Evolutionary conservation across 2,113 vertebrate species (phyloP).

Genomic region (Nannobrachium achirus): DNA sequence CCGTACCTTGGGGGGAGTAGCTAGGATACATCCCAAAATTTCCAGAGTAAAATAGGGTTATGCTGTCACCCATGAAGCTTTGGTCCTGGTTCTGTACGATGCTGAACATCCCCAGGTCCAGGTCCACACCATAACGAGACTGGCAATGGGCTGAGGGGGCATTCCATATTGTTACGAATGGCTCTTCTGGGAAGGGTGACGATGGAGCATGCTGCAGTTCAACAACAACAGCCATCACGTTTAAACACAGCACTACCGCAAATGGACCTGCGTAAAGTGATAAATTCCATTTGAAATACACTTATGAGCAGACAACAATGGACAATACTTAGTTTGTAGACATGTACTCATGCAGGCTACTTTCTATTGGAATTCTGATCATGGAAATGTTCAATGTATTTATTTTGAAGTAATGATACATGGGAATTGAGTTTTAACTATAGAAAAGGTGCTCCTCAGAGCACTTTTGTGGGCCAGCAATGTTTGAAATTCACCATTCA

Average conservation of each 20-base stretch:
- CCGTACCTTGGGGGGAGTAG: slow-evolving; percentile 65
- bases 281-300: no score
- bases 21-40: slow-evolving; percentile 85
- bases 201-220: slow-evolving; percentile 5
- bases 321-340: no score
- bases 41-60: slow-evolving; percentile 90
- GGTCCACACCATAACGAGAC: slow-evolving; percentile 69
- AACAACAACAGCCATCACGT: slow-evolving; percentile 30
- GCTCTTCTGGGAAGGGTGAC: slow-evolving; percentile 58
- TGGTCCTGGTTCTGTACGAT: slow-evolving; percentile 84
- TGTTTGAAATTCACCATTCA: no score
- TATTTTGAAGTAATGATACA: no score
- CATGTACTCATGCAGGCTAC: no score
- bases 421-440: no score
- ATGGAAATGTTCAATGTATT: no score
- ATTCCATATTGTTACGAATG: slow-evolving; percentile 91
- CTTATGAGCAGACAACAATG: no score
- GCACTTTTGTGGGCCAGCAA: no score
- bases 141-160: slow-evolving; percentile 83
- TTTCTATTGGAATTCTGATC: no score
- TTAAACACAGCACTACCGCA: slow-evolving; percentile 41
- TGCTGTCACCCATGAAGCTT: slow-evolving; percentile 83
- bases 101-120: slow-evolving; percentile 85
- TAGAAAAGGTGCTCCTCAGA: no score
- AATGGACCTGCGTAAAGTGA: slow-evolving; percentile 28